These are phyloP conservation scores for Rhopalosiphum padi DNA, from an alignment of 1,140 invertebrate genomes.

Conservation along the genomic window DNA sequence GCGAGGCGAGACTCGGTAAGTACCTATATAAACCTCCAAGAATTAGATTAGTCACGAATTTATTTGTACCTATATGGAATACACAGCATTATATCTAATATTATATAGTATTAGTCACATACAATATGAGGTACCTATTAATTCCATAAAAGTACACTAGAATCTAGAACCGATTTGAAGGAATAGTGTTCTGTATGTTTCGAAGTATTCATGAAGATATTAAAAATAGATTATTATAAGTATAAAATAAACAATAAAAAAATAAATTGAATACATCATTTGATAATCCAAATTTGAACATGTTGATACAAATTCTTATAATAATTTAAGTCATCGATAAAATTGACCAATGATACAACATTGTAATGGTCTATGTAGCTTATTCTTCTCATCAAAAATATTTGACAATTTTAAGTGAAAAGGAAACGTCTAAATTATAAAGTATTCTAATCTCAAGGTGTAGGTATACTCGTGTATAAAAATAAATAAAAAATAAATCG, in stretches of 20 bases:
- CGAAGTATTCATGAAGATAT: not conserved
- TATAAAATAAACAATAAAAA: not conserved
- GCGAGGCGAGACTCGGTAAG: conserved; percentile 55
- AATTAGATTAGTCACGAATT: conserved; percentile 45
- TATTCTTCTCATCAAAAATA: not conserved
- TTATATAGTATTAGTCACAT: not conserved
- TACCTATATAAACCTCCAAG: not conserved
- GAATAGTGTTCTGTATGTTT: not conserved
- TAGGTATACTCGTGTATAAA: conserved; percentile 24
- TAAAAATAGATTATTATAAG: not conserved
- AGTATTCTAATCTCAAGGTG: not conserved
- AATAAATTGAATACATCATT: not conserved
- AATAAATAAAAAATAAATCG: conserved; percentile 51
- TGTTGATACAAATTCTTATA: not conserved
- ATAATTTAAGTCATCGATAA: not conserved
- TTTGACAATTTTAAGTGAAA: not conserved
- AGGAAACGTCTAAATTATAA: not conserved
- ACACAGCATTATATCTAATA: not conserved
- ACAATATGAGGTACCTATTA: not conserved
- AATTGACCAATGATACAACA: not conserved
- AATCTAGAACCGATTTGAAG: not conserved
- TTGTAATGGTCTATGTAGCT: not conserved
- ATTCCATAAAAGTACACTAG: conserved; percentile 2
- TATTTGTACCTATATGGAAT: not conserved
- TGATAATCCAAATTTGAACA: not conserved